Conservation (phyloP, 1,140 invertebrate species). For the Pararge aegeria region DNA sequence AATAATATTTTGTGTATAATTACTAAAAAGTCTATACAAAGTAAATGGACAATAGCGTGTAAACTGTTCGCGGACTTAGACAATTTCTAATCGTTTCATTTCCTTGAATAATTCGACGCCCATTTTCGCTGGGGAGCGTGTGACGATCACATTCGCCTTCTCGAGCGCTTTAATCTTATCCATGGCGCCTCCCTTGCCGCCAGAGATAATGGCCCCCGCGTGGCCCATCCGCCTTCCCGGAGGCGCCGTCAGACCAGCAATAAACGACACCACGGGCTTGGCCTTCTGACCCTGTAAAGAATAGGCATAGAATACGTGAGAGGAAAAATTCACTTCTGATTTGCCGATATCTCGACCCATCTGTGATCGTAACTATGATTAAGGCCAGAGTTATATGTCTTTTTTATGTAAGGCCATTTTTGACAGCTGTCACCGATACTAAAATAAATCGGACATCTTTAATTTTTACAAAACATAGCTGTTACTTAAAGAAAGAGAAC, state of each 20-base stretch:
- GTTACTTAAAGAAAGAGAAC: too few species aligned
- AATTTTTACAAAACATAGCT: too few species aligned
- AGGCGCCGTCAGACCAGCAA: slow-evolving; percentile 98
- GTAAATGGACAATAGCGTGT: slow-evolving; percentile 37
- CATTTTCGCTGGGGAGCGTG: slow-evolving; percentile 98
- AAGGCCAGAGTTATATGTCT: too few species aligned
- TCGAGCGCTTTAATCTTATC: slow-evolving; percentile 99
- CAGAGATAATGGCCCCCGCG: slow-evolving; percentile 99
- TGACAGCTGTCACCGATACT: too few species aligned
- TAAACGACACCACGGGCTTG: slow-evolving; percentile 99
- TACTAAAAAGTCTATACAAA: slow-evolving; percentile 67
- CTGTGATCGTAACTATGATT: too few species aligned
- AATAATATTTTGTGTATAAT: slow-evolving; percentile 67
- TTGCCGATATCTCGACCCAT: neutral
- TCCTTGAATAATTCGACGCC: slow-evolving; percentile 93
- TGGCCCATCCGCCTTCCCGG: slow-evolving; percentile 99
- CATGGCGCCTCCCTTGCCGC: slow-evolving; percentile 98
- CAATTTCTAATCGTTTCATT: slow-evolving; percentile 88
- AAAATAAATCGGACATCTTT: too few species aligned
- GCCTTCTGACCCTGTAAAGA: slow-evolving; percentile 90
- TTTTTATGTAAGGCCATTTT: too few species aligned
- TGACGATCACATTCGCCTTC: slow-evolving; percentile 93
- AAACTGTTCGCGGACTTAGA: slow-evolving; percentile 54
- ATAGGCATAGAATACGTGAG: neutral
- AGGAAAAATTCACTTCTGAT: too few species aligned